These are phyloP conservation scores for Cossypha dichroa DNA, from an alignment of 2,797 vertebrate genomes.

Conservation along the genomic window DNA sequence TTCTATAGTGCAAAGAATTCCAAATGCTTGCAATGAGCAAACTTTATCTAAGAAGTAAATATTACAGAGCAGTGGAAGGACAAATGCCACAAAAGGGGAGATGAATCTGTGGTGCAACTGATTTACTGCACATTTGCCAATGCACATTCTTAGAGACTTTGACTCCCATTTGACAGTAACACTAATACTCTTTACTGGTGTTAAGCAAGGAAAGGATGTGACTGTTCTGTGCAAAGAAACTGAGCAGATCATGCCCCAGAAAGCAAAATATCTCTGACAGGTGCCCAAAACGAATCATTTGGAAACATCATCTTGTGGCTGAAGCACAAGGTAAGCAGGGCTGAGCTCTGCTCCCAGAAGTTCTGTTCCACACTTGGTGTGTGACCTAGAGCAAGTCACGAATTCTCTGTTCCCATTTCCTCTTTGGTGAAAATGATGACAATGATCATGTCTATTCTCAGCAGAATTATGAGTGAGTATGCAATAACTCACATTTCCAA, in stretches of 20 bases:
- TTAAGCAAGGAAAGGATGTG: neutral
- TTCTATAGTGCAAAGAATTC: neutral
- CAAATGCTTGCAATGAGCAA: neutral
- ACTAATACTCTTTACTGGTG: neutral
- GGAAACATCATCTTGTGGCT: neutral
- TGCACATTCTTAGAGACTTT: neutral
- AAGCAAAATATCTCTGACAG: neutral
- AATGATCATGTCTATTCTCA: neutral
- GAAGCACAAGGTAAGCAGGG: constrained; percentile 23
- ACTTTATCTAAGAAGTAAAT: neutral
- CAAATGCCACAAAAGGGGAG: neutral
- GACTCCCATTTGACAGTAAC: neutral
- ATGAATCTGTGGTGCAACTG: neutral
- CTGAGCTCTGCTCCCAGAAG: neutral
- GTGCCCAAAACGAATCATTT: neutral
- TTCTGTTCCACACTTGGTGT: neutral
- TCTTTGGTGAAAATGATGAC: constrained; percentile 26
- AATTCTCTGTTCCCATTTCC: constrained; percentile 51
- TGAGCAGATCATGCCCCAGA: neutral
- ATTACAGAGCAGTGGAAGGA: neutral
- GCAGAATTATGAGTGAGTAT: neutral
- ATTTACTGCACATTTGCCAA: neutral
- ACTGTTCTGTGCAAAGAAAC: neutral
- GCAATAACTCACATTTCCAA: neutral
- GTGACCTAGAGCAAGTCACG: constrained; percentile 44